These are phyloP conservation scores for Pseudococcus jackbeardsleyi DNA, from an alignment of 2,888 invertebrate genomes.

Conservation along the genomic window DNA sequence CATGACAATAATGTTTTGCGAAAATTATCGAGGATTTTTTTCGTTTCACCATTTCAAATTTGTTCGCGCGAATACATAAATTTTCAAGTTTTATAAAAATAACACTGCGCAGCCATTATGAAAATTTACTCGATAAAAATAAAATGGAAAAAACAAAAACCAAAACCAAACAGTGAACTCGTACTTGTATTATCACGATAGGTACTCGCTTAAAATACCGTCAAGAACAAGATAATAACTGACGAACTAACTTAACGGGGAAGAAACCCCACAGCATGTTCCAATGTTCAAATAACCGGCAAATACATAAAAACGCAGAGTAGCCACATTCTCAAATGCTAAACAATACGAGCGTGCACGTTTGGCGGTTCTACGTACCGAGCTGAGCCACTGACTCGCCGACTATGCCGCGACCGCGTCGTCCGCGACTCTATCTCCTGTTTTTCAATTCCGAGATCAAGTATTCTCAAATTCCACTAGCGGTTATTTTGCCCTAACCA, in stretches of 20 bases:
- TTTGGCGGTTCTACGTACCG: too few species aligned
- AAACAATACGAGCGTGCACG: slow-evolving; percentile 44
- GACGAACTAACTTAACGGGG: slow-evolving; percentile 63
- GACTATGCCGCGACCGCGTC: background rate
- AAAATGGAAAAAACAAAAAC: background rate
- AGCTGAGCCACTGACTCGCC: background rate
- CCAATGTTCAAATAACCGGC: slow-evolving; percentile 63
- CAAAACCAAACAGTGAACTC: background rate
- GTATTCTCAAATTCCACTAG: background rate
- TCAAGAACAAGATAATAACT: slow-evolving; percentile 63
- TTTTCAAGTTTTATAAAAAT: background rate
- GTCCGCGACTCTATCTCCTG: background rate
- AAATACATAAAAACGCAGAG: slow-evolving; percentile 65
- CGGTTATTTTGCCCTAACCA: too few species aligned
- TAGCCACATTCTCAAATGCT: slow-evolving; percentile 63
- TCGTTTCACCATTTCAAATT: slow-evolving; percentile 60
- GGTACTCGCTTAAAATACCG: slow-evolving; percentile 45
- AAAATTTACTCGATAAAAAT: background rate
- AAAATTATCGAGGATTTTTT: slow-evolving; percentile 57
- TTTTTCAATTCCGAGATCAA: background rate
- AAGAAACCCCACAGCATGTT: slow-evolving; percentile 64
- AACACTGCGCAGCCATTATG: slow-evolving; percentile 46
- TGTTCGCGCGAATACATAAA: slow-evolving; percentile 36
- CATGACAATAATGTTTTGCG: slow-evolving; percentile 54
- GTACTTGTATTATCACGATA: slow-evolving; percentile 26